These are phyloP conservation scores for Eucera pruinosa DNA, from an alignment of 2,888 invertebrate species.

Conservation along the genomic window DNA sequence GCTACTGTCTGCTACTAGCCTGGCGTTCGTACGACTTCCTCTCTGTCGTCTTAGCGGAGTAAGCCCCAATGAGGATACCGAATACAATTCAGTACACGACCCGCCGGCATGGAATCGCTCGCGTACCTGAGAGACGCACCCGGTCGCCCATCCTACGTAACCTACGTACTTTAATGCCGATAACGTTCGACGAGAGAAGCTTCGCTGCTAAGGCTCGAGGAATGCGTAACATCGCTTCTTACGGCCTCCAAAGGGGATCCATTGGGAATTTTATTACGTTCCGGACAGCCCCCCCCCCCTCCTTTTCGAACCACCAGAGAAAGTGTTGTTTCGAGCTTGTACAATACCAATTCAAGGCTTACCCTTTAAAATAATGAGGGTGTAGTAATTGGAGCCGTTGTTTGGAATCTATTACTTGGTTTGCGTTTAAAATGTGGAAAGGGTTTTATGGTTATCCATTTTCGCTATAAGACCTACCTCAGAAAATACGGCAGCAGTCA, in stretches of 20 bases:
- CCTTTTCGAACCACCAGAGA: slow-evolving; percentile 8
- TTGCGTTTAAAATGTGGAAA: no score
- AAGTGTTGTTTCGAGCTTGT: slow-evolving; percentile 10
- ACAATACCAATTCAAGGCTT: background rate
- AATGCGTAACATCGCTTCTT: slow-evolving; percentile 54
- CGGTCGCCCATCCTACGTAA: slow-evolving; percentile 10
- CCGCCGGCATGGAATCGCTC: slow-evolving; percentile 32
- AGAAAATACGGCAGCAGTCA: no score
- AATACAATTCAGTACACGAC: slow-evolving; percentile 71
- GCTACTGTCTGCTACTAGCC: slow-evolving; percentile 54
- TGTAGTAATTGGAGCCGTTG: slow-evolving; percentile 4
- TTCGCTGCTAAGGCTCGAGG: slow-evolving; percentile 31
- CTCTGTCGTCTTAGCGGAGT: slow-evolving; percentile 59
- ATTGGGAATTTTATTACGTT: slow-evolving; percentile 46
- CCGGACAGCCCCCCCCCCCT: no score
- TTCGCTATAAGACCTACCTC: no score
- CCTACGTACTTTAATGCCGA: slow-evolving; percentile 46
- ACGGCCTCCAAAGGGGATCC: slow-evolving; percentile 32
- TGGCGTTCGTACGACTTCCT: slow-evolving; percentile 67
- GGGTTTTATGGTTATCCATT: no score
- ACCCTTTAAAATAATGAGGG: background rate
- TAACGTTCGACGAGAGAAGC: slow-evolving; percentile 23
- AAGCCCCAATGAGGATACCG: slow-evolving; percentile 69
- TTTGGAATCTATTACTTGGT: background rate
- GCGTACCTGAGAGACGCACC: slow-evolving; percentile 43